phyloP scores from a whole-genome alignment of 2,888 invertebrate genomes.

The Drosophila limbata region DNA sequence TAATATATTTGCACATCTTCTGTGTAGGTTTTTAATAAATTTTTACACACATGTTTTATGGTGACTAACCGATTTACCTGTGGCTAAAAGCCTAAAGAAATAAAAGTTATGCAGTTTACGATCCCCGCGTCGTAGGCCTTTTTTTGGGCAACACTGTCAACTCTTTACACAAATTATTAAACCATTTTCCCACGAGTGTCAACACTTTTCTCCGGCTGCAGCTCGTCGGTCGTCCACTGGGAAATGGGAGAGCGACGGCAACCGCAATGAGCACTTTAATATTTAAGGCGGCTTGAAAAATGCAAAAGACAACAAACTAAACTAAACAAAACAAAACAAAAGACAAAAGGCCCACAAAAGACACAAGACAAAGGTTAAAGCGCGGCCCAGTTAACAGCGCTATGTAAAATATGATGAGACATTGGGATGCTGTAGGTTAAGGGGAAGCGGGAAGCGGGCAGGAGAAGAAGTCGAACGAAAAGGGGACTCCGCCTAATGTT shows the following conservation, averaged over 20 bases:
- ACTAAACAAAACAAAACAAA: conserved; percentile 27
- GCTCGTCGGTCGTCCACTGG: conserved; percentile 35
- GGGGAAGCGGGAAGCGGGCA: background rate
- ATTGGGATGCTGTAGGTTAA: conserved; percentile 34
- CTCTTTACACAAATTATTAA: conserved; percentile 79
- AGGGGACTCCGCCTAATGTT: conserved; percentile 38
- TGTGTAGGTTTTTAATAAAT: conserved; percentile 13
- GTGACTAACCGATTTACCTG: conserved; percentile 26
- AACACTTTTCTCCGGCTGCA: conserved; percentile 61
- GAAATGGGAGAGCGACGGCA: conserved; percentile 26
- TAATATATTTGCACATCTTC: background rate
- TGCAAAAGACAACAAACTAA: conserved; percentile 63
- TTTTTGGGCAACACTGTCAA: conserved; percentile 62
- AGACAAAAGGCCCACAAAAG: conserved; percentile 39
- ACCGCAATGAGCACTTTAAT: conserved; percentile 74
- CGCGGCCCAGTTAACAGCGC: conserved; percentile 44
- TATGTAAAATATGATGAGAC: conserved; percentile 51
- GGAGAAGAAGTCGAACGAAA: background rate
- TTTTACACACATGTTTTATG: conserved; percentile 63
- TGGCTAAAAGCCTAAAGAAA: conserved; percentile 25
- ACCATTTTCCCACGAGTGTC: conserved; percentile 80
- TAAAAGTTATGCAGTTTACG: conserved; percentile 67
- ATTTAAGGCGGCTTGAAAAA: conserved; percentile 75
- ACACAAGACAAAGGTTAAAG: conserved; percentile 37
- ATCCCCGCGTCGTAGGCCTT: conserved; percentile 33